phyloP scores from a whole-genome alignment of 2,888 invertebrate genomes.

The Fragum sueziense region DNA sequence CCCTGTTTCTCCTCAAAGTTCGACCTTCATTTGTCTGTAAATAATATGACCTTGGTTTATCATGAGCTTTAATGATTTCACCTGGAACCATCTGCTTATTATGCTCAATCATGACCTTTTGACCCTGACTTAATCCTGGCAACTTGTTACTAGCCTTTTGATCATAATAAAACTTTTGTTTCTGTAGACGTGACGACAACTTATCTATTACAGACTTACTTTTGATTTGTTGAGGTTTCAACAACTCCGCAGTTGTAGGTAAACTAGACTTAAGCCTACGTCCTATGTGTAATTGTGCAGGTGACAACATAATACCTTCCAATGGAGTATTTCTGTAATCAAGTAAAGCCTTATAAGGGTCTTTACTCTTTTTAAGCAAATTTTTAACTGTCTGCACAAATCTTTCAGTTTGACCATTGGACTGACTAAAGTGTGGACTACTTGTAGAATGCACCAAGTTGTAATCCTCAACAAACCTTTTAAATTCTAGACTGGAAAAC shows the following conservation, averaged over 20 bases:
- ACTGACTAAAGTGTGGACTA: slow-evolving; percentile 31
- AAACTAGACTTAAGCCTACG: neutral
- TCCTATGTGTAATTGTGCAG: slow-evolving; percentile 14
- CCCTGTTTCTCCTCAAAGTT: neutral
- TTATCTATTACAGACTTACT: neutral
- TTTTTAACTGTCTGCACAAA: slow-evolving; percentile 37
- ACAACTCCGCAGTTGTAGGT: slow-evolving; percentile 3
- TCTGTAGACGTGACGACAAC: neutral
- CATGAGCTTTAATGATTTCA: slow-evolving; percentile 8
- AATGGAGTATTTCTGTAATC: slow-evolving; percentile 19
- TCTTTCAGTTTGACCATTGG: slow-evolving; percentile 44
- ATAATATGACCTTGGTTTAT: slow-evolving; percentile 11
- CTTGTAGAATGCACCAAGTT: slow-evolving; percentile 31
- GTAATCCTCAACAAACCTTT: slow-evolving; percentile 28
- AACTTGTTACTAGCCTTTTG: slow-evolving; percentile 1
- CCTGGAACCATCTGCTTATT: slow-evolving; percentile 7
- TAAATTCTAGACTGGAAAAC: slow-evolving; percentile 31
- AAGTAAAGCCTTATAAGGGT: slow-evolving; percentile 23
- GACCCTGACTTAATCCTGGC: neutral
- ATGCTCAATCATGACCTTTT: slow-evolving; percentile 9
- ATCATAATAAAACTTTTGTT: slow-evolving; percentile 9
- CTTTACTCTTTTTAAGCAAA: slow-evolving; percentile 31
- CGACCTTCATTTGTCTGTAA: slow-evolving; percentile 9
- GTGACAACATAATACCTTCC: slow-evolving; percentile 5
- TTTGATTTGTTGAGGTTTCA: neutral